Conservation (phyloP, 2,888 invertebrate genomes). For the Cheilosia impressa region DNA sequence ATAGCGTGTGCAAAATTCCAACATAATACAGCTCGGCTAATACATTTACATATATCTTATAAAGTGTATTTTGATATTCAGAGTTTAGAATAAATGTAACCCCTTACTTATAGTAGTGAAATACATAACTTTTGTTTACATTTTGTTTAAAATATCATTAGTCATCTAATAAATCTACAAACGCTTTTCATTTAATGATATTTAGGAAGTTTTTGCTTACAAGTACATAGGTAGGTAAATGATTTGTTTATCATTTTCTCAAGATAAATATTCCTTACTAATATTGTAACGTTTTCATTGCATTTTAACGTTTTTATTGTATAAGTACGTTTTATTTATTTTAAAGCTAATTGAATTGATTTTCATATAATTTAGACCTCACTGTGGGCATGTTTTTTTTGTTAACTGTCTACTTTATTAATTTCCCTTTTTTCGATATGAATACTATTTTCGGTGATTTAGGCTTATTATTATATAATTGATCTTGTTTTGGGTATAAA, state of each 20-base stretch:
- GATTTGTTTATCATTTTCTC: not conserved
- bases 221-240: not conserved
- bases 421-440: slow-evolving; percentile 20
- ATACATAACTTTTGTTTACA: too few relatives aligned
- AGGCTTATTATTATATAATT: slow-evolving; percentile 11
- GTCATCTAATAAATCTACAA: not conserved
- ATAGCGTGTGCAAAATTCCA: too few relatives aligned
- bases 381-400: slow-evolving; percentile 20
- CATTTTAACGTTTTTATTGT: slow-evolving; percentile 22
- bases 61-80: not conserved
- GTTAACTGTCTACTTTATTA: slow-evolving; percentile 20
- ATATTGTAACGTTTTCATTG: not conserved
- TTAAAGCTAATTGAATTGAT: slow-evolving; percentile 65
- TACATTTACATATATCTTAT: not conserved
- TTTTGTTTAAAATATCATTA: not conserved
- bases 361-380: slow-evolving; percentile 12
- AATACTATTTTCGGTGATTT: slow-evolving; percentile 28
- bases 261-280: not conserved
- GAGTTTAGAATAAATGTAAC: too few relatives aligned
- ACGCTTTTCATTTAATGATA: not conserved
- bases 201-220: slow-evolving; percentile 14
- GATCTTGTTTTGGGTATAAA: slow-evolving; percentile 16
- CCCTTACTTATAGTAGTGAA: too few relatives aligned
- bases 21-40: not conserved
- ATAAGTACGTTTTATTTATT: slow-evolving; percentile 26